phyloP scores from a whole-genome alignment of 1,140 invertebrate genomes.

The Ips typographus region DNA sequence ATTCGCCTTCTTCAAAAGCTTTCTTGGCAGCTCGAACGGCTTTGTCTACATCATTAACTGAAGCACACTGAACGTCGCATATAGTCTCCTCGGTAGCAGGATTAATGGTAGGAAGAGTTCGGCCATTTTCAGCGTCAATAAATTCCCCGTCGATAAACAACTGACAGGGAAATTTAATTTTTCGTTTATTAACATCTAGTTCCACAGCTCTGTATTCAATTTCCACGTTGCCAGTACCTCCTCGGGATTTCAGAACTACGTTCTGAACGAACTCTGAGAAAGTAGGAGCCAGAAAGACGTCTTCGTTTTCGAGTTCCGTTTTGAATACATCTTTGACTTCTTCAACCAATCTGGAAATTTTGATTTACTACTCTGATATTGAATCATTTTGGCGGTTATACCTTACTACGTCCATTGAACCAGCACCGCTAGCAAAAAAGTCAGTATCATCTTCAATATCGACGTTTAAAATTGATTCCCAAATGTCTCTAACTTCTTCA shows the following conservation, averaged over 20 bases:
- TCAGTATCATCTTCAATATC: conserved; percentile 80
- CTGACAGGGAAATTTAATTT: conserved; percentile 83
- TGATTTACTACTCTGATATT: too few relatives aligned
- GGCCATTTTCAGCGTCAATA: conserved; percentile 71
- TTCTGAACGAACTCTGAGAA: conserved; percentile 78
- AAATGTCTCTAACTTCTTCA: conserved; percentile 67
- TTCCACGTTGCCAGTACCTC: conserved; percentile 54
- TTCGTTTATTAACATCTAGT: conserved; percentile 79
- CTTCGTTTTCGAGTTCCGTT: conserved; percentile 80
- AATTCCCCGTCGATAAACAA: conserved; percentile 92
- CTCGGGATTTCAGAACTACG: conserved; percentile 68
- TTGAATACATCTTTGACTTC: conserved; percentile 84
- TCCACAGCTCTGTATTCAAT: conserved; percentile 71
- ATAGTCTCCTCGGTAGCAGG: conserved; percentile 83
- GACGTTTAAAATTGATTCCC: conserved; percentile 81
- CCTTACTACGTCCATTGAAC: conserved; percentile 95
- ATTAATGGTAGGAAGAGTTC: conserved; percentile 72
- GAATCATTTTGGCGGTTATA: conserved; percentile 39
- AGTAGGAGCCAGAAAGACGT: conserved; percentile 89
- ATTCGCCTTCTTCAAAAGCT: conserved; percentile 86
- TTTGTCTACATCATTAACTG: conserved; percentile 77
- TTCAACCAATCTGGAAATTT: conserved; percentile 70
- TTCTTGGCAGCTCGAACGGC: conserved; percentile 84
- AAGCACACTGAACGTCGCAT: conserved; percentile 73
- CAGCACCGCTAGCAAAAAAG: conserved; percentile 89